These are phyloP conservation scores for Sebastolobus altivelis DNA, from an alignment of 2,797 vertebrate species.

Conservation along the genomic window DNA sequence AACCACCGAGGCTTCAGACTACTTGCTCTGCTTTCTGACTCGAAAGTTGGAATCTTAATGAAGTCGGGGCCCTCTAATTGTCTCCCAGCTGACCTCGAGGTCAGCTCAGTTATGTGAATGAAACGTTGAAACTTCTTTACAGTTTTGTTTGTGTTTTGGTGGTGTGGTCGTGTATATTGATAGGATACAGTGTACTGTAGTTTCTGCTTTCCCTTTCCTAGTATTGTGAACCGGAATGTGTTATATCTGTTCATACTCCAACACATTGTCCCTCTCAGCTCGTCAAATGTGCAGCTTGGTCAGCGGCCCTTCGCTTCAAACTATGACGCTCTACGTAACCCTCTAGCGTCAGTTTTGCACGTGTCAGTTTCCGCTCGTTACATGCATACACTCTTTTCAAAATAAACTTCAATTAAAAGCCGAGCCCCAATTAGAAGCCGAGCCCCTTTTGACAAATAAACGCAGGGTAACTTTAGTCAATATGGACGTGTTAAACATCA, in stretches of 20 bases:
- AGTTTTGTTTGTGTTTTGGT: constrained; percentile 1
- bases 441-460: no score
- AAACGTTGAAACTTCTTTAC: neutral
- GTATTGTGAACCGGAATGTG: neutral
- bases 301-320: no score
- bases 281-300: neutral
- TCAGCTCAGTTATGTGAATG: constrained; percentile 14
- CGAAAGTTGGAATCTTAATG: constrained; percentile 26
- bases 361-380: neutral
- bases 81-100: constrained; percentile 28
- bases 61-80: constrained; percentile 22
- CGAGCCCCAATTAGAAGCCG: no score
- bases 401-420: no score
- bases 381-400: no score
- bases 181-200: neutral
- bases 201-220: neutral
- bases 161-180: neutral
- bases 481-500: no score
- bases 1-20: neutral
- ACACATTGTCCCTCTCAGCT: neutral
- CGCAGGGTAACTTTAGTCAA: no score
- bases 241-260: neutral
- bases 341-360: neutral
- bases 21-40: constrained; percentile 2
- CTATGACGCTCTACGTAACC: neutral